A percentile compares a stretch with the other conserved stretches of the same genome.
Evolutionary conservation across 2,113 vertebrate genomes (phyloP).

Genomic region (Heliornis fulica): DNA sequence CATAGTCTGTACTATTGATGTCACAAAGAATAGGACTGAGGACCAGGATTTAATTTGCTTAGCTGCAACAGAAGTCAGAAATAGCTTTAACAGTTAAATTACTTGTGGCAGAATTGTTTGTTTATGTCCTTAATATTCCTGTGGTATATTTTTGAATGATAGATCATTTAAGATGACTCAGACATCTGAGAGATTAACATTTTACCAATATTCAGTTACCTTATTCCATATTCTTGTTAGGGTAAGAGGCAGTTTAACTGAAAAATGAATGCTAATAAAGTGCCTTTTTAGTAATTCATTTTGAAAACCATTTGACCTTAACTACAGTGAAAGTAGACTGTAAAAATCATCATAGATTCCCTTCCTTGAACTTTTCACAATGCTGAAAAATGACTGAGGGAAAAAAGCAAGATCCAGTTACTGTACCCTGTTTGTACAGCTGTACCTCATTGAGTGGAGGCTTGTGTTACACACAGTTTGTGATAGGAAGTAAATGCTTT

Average conservation of each 20-base stretch:
- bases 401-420: slow-evolving; percentile 69
- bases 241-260: slow-evolving; percentile 9
- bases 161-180: background rate
- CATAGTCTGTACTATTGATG: background rate
- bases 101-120: slow-evolving; percentile 1
- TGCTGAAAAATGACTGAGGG: slow-evolving; percentile 64
- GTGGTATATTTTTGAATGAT: background rate
- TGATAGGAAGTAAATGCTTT: slow-evolving; percentile 82
- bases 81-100: background rate
- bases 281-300: slow-evolving; percentile 40
- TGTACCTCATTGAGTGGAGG: slow-evolving; percentile 74
- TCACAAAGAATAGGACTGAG: background rate
- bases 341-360: slow-evolving; percentile 60
- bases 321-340: slow-evolving; percentile 49
- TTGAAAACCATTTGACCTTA: slow-evolving; percentile 67
- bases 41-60: background rate
- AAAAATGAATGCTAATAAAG: slow-evolving; percentile 48
- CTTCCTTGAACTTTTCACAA: slow-evolving; percentile 68
- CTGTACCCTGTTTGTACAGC: slow-evolving; percentile 87
- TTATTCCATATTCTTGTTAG: background rate
- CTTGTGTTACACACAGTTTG: slow-evolving; percentile 80
- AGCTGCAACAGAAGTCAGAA: background rate
- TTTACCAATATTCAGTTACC: background rate
- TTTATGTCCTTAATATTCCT: background rate
- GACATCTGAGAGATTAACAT: slow-evolving; percentile 3